Evolutionary conservation across 1,140 invertebrate genomes (phyloP).

Genomic region (Cylas formicarius): DNA sequence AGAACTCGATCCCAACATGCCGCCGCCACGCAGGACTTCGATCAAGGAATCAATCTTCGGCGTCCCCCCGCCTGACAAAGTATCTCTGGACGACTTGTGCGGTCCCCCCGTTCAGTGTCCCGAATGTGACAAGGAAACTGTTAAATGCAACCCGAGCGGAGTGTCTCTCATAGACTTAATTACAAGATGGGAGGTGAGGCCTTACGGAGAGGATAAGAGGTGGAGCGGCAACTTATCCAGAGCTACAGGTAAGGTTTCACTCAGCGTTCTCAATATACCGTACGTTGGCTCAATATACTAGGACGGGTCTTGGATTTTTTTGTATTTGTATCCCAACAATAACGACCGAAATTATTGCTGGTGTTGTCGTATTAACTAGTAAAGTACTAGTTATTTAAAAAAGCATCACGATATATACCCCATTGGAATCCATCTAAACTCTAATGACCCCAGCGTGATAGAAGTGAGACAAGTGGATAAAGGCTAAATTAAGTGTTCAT

Average conservation of each 20-base stretch:
- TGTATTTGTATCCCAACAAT: no score
- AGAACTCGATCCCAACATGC: constrained; percentile 46
- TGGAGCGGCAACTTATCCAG: constrained; percentile 52
- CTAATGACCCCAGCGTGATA: no score
- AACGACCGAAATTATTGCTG: no score
- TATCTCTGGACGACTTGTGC: constrained; percentile 56
- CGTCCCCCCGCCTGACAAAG: constrained; percentile 47
- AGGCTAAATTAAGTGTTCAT: no score
- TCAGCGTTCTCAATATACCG: no score
- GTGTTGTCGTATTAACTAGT: no score
- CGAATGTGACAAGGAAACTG: constrained; percentile 48
- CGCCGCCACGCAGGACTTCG: constrained; percentile 33
- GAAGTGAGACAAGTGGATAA: no score
- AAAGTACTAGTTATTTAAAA: no score
- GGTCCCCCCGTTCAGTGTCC: constrained; percentile 51
- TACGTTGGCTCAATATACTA: no score
- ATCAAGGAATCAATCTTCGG: constrained; percentile 45
- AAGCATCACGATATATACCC: no score
- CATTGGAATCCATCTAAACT: no score
- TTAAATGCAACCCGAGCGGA: constrained; percentile 48
- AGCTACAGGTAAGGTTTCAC: constrained; percentile 46
- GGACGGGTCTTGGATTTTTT: no score
- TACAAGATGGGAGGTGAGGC: constrained; percentile 49
- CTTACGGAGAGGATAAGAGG: constrained; percentile 42
- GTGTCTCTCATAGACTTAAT: constrained; percentile 48